phyloP scores from a whole-genome alignment of 2,797 vertebrate species.

The Parauchenoglanis ngamensis region DNA sequence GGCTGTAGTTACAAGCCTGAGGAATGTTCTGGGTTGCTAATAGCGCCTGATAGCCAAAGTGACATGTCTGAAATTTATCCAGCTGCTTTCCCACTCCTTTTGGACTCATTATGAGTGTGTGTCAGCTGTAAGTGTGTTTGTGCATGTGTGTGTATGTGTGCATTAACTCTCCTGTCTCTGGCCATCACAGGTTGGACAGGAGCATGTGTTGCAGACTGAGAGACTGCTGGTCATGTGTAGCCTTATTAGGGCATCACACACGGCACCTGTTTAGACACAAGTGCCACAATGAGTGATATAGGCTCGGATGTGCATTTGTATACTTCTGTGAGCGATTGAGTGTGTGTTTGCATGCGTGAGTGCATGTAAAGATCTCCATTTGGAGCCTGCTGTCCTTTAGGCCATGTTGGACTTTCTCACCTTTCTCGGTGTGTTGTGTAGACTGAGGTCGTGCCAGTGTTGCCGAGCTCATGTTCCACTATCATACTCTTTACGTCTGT shows the following conservation, averaged over 20 bases:
- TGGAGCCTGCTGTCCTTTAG: constrained; percentile 3
- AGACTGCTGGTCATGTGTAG: constrained; percentile 29
- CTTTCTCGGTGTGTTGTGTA: not conserved
- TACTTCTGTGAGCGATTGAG: not conserved
- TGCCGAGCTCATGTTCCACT: not conserved
- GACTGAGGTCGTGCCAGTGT: constrained; percentile 18
- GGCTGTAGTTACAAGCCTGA: not conserved
- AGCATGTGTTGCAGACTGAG: constrained; percentile 48
- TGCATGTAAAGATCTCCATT: constrained; percentile 22
- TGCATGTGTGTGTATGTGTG: constrained; percentile 33
- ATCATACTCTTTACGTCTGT: constrained; percentile 17
- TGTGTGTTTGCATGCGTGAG: constrained; percentile 10
- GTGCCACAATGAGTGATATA: constrained; percentile 23
- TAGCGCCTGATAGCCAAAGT: constrained; percentile 39
- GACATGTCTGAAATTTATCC: constrained; percentile 54
- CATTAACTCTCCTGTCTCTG: constrained; percentile 31
- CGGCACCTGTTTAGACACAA: constrained; percentile 49
- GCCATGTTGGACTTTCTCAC: constrained; percentile 10
- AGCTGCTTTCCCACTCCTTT: constrained; percentile 59
- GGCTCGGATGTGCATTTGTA: constrained; percentile 7
- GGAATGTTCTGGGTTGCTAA: not conserved
- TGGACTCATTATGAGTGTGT: constrained; percentile 30
- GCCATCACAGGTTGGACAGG: constrained; percentile 42
- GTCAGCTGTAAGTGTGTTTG: constrained; percentile 36
- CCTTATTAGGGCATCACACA: constrained; percentile 52